Percentiles rank a stretch among this genome's conserved stretches.
Conservation (phyloP, 2,888 invertebrate genomes). For the Agrotis puta region DNA sequence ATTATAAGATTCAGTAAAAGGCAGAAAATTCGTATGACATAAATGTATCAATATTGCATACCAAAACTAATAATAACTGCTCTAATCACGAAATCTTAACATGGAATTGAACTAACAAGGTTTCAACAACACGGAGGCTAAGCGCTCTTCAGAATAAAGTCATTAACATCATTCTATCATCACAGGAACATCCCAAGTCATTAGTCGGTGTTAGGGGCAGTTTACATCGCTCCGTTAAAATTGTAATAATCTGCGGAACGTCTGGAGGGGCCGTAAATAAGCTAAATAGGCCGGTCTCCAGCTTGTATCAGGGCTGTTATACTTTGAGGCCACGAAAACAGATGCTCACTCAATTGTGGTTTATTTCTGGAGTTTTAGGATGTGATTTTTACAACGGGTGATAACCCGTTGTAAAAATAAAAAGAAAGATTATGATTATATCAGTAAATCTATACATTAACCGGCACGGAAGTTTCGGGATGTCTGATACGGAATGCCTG, state of each 20-base stretch:
- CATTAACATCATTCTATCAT: conserved; percentile 42
- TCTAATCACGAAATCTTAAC: background rate
- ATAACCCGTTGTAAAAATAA: no score
- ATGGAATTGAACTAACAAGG: background rate
- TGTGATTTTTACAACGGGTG: no score
- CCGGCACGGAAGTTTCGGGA: no score
- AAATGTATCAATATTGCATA: background rate
- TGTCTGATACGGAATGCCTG: no score
- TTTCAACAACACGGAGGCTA: background rate
- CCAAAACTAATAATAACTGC: background rate
- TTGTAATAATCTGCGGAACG: conserved; percentile 70
- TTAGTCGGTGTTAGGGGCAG: conserved; percentile 53
- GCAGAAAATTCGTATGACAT: no score
- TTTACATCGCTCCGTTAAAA: conserved; percentile 56
- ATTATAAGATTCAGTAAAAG: no score
- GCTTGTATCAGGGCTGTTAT: conserved; percentile 58
- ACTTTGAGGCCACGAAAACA: conserved; percentile 50
- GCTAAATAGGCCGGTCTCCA: conserved; percentile 75
- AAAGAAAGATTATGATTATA: no score
- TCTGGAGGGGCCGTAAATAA: conserved; percentile 79
- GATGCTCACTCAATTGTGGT: conserved; percentile 18
- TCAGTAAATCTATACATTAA: no score
- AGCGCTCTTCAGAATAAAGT: conserved; percentile 1
- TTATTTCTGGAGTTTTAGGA: conserved; percentile 26
- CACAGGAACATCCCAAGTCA: conserved; percentile 42